phyloP scores from a whole-genome alignment of 2,888 invertebrate species.

The Rhopalosiphum nymphaeae region DNA sequence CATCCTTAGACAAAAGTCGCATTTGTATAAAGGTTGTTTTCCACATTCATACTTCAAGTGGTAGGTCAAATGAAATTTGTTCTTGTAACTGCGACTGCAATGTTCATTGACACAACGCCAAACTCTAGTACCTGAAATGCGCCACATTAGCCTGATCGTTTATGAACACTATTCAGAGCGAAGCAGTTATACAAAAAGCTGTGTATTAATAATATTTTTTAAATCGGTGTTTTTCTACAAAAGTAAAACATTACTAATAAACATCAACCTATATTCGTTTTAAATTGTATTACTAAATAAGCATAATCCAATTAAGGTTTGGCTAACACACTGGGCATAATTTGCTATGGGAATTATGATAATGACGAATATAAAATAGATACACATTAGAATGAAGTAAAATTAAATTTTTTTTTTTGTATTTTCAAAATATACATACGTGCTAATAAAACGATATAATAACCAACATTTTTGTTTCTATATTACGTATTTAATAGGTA shows the following conservation, averaged over 20 bases:
- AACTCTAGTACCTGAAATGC: slow-evolving; percentile 48
- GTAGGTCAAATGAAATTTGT: slow-evolving; percentile 66
- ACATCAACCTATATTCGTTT: not conserved
- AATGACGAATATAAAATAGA: not conserved
- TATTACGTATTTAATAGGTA: no score
- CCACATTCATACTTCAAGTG: slow-evolving; percentile 73
- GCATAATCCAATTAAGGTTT: not conserved
- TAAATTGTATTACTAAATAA: not conserved
- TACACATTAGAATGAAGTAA: not conserved
- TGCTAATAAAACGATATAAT: not conserved
- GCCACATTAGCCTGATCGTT: slow-evolving; percentile 45
- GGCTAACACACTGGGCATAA: not conserved
- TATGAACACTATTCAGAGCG: not conserved
- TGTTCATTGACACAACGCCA: slow-evolving; percentile 53
- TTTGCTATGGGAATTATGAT: not conserved
- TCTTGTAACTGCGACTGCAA: slow-evolving; percentile 67
- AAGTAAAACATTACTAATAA: slow-evolving; percentile 24
- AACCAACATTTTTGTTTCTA: not conserved
- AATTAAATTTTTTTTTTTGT: not conserved
- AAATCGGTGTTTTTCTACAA: slow-evolving; percentile 28
- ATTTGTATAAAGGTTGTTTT: slow-evolving; percentile 63
- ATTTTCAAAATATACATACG: not conserved
- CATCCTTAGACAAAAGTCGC: slow-evolving; percentile 60
- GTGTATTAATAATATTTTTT: slow-evolving; percentile 30
- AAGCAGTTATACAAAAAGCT: slow-evolving; percentile 59